These are phyloP conservation scores for Echinarachnius parma DNA, from an alignment of 53 echinoderm and acorn worm species.

Conservation along the genomic window DNA sequence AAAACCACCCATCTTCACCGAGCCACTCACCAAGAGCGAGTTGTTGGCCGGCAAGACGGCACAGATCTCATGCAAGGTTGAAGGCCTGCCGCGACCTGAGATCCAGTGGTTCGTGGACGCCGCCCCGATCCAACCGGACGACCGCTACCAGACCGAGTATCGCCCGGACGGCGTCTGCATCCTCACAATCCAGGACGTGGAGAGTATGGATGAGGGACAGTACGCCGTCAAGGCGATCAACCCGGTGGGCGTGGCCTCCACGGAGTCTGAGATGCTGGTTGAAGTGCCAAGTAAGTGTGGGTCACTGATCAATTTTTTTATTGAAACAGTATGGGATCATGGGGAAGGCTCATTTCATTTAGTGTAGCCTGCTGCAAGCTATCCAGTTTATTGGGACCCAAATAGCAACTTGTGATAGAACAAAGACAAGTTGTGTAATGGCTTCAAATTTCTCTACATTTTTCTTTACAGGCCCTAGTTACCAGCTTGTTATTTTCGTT, in stretches of 20 bases:
- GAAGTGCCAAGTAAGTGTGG: slow-evolving; percentile 35
- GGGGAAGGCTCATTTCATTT: not conserved
- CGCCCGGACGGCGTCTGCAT: slow-evolving; percentile 48
- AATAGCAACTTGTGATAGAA: too few species aligned
- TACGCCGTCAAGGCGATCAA: slow-evolving; percentile 45
- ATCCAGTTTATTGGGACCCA: too few species aligned
- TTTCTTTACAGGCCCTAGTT: too few species aligned
- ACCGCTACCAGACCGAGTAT: slow-evolving; percentile 60
- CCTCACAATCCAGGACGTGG: slow-evolving; percentile 63
- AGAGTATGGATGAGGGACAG: slow-evolving; percentile 57
- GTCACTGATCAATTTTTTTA: too few species aligned
- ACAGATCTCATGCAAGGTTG: slow-evolving; percentile 53
- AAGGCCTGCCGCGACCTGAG: slow-evolving; percentile 47
- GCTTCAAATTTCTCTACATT: too few species aligned
- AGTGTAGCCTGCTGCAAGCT: not conserved
- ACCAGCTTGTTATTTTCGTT: too few species aligned
- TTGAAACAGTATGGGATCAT: not conserved
- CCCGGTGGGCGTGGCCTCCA: slow-evolving; percentile 40
- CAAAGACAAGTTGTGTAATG: too few species aligned
- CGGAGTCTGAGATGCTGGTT: slow-evolving; percentile 36
- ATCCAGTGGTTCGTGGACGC: slow-evolving; percentile 64
- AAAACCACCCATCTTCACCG: slow-evolving; percentile 44
- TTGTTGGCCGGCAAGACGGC: slow-evolving; percentile 38
- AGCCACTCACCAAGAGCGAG: slow-evolving; percentile 47
- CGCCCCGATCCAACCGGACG: slow-evolving; percentile 46